These are phyloP conservation scores for Bergia puertoricense DNA, from an alignment of 92 coral and sea anemone species.

Conservation along the genomic window DNA sequence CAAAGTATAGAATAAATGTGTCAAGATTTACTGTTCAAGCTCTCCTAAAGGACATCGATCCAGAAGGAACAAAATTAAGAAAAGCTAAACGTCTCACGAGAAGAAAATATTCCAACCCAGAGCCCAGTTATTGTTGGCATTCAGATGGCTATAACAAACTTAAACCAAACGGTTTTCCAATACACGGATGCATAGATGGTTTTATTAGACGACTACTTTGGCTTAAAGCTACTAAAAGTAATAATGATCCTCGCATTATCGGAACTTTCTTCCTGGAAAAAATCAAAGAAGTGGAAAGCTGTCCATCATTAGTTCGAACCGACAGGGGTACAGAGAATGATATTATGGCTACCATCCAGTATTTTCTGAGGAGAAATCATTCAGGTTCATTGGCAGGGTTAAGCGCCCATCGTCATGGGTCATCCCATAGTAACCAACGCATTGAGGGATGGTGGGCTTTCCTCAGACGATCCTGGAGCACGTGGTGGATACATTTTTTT, in stretches of 20 bases:
- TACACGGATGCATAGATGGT: constrained; percentile 33
- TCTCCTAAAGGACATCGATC: not conserved
- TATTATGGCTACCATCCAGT: constrained; percentile 50
- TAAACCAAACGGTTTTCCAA: constrained; percentile 7
- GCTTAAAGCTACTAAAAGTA: not conserved
- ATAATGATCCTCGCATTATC: constrained; percentile 35
- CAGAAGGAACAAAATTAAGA: not conserved
- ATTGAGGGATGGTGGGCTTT: constrained; percentile 44
- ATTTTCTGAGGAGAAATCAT: constrained; percentile 50
- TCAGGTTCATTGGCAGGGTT: constrained; percentile 45
- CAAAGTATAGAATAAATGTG: constrained; percentile 46
- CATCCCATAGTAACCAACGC: too few relatives aligned
- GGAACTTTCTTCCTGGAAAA: constrained; percentile 33
- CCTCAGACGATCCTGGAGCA: constrained; percentile 54
- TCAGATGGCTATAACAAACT: constrained; percentile 51
- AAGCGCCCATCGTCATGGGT: constrained; percentile 45
- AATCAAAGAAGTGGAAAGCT: constrained; percentile 45
- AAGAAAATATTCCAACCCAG: not conserved
- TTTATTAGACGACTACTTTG: constrained; percentile 37
- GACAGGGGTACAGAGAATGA: constrained; percentile 52
- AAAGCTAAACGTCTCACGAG: not conserved
- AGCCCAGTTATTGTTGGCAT: constrained; percentile 39
- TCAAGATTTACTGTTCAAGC: constrained; percentile 37
- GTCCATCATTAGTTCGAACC: constrained; percentile 51
- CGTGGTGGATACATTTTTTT: constrained; percentile 46